Conservation (phyloP, 1,140 invertebrate genomes). For the Bombus vancouverensis region DNA sequence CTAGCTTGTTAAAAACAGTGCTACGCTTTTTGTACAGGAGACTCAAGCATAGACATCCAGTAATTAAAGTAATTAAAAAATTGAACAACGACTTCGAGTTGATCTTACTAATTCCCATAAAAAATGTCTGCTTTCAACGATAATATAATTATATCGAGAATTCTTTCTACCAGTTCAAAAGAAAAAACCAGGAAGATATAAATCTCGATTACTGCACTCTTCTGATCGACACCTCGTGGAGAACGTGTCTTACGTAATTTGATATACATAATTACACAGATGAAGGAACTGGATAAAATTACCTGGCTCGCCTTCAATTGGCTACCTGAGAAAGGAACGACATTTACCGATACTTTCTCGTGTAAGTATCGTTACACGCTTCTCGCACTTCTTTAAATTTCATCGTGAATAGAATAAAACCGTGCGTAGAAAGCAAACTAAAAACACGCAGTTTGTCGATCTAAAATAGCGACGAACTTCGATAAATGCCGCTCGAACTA, state of each 20-base stretch:
- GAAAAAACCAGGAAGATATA: background rate
- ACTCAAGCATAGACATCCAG: background rate
- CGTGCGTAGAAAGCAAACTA: background rate
- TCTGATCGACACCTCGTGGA: background rate
- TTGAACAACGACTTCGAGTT: background rate
- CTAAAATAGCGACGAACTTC: background rate
- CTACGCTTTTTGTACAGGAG: too few species aligned
- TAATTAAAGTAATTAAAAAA: background rate
- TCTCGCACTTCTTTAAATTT: background rate
- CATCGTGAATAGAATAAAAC: background rate
- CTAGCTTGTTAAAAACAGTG: background rate
- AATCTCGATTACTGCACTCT: background rate
- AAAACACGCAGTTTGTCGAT: too few species aligned
- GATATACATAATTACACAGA: slow-evolving; percentile 31
- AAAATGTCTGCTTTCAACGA: background rate
- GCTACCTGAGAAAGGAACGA: slow-evolving; percentile 47
- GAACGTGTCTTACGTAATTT: slow-evolving; percentile 16
- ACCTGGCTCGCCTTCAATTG: slow-evolving; percentile 30
- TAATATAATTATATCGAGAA: background rate
- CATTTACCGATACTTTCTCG: slow-evolving; percentile 35
- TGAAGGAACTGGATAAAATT: slow-evolving; percentile 29
- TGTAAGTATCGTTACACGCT: background rate
- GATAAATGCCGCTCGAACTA: background rate
- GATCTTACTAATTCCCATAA: background rate
- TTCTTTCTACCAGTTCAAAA: background rate